Evolutionary conservation across 2,888 invertebrate genomes (phyloP).

Genomic region (Nipponacmea schrenckii): DNA sequence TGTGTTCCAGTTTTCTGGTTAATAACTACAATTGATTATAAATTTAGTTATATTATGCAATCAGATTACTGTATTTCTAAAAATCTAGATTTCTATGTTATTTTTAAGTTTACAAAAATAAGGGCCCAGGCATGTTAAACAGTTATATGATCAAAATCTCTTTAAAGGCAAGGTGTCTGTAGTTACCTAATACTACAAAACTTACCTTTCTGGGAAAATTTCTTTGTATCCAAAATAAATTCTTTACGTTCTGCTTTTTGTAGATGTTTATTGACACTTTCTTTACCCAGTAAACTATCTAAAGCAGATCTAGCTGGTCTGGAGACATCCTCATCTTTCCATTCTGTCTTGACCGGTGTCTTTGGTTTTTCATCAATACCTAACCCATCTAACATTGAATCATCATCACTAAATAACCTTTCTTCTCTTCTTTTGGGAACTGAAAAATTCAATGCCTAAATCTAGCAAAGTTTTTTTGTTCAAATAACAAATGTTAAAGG

Average conservation of each 20-base stretch:
- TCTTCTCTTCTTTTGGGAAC: conserved; percentile 44
- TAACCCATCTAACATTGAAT: conserved; percentile 54
- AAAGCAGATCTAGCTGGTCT: conserved; percentile 53
- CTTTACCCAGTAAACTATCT: conserved; percentile 57
- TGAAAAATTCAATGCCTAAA: background rate
- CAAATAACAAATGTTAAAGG: too few species aligned
- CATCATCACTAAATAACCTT: conserved; percentile 55
- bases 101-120: too few species aligned
- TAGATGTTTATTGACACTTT: conserved; percentile 44
- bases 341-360: conserved; percentile 6
- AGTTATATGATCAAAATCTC: background rate
- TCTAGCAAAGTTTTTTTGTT: background rate
- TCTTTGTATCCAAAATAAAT: conserved; percentile 57
- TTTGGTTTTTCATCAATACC: conserved; percentile 37
- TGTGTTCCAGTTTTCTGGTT: too few species aligned
- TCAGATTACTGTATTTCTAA: too few species aligned
- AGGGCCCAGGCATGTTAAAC: too few species aligned
- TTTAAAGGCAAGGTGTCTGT: too few species aligned
- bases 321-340: conserved; percentile 38
- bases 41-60: too few species aligned
- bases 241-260: conserved; percentile 52
- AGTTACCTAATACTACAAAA: too few species aligned
- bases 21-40: too few species aligned
- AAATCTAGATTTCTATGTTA: too few species aligned
- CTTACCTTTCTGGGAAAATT: conserved; percentile 41